A percentile compares a stretch with the other conserved stretches of the same genome.
These are phyloP conservation scores for Sceloporus tristichus DNA, from an alignment of 2,113 vertebrate species.

Conservation along the genomic window DNA sequence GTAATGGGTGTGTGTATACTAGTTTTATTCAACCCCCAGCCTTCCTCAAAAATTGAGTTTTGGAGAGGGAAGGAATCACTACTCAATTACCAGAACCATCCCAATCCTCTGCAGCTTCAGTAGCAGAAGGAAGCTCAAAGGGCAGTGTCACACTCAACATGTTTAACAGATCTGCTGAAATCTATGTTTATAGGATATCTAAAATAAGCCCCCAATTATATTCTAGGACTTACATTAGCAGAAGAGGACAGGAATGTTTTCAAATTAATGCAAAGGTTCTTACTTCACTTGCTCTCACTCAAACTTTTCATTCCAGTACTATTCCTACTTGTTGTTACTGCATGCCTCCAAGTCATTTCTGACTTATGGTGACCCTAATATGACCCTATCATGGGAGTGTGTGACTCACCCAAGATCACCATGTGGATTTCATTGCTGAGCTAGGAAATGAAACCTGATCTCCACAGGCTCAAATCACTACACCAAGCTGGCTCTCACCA, in stretches of 20 bases:
- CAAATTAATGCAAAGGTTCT: background rate
- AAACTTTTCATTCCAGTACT: background rate
- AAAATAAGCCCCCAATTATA: background rate
- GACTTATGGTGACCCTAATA: too few relatives aligned
- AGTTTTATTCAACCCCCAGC: background rate
- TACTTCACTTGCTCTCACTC: background rate
- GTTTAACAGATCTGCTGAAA: background rate
- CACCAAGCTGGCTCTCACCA: too few relatives aligned
- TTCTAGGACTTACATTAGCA: background rate
- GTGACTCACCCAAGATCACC: too few relatives aligned
- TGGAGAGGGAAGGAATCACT: background rate
- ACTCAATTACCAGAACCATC: background rate
- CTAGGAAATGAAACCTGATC: too few relatives aligned
- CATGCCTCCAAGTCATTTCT: too few relatives aligned
- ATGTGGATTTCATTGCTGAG: too few relatives aligned
- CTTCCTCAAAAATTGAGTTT: background rate
- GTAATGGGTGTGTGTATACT: background rate
- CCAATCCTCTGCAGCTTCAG: background rate
- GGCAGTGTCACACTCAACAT: background rate
- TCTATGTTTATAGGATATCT: background rate
- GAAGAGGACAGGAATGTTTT: background rate
- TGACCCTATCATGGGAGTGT: too few relatives aligned
- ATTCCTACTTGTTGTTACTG: too few relatives aligned
- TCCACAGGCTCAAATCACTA: too few relatives aligned
- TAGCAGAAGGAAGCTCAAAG: background rate